These are phyloP conservation scores for Pantherophis vulpinus DNA, from an alignment of 2,797 vertebrate genomes.

Conservation along the genomic window DNA sequence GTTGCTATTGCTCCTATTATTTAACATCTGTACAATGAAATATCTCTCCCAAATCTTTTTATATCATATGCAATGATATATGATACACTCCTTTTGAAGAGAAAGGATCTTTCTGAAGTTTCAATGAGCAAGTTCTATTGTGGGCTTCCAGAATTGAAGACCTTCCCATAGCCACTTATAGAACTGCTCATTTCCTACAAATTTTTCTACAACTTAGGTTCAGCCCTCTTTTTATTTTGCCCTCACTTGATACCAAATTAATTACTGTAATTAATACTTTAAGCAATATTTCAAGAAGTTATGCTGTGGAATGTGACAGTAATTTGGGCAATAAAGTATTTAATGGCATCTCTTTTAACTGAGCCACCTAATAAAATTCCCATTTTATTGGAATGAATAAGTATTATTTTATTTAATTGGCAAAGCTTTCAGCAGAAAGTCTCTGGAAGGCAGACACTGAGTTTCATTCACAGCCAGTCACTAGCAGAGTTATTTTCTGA, in stretches of 20 bases:
- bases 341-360: not conserved
- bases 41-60: not conserved
- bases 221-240: not conserved
- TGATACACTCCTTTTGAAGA: not conserved
- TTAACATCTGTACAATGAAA: not conserved
- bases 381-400: constrained; percentile 8
- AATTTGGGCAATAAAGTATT: constrained; percentile 16
- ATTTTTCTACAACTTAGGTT: not conserved
- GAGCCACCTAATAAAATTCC: constrained; percentile 12
- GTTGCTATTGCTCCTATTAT: not conserved
- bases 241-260: constrained; percentile 32
- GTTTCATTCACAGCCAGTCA: constrained; percentile 1
- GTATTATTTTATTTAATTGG: not conserved
- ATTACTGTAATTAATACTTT: constrained; percentile 19
- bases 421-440: not conserved
- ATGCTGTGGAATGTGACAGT: not conserved
- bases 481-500: constrained; percentile 31
- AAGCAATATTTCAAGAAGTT: constrained; percentile 10
- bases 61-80: not conserved
- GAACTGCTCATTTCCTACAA: not conserved
- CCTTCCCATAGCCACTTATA: not conserved
- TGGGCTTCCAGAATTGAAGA: no score
- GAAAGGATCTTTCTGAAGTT: not conserved
- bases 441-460: not conserved
- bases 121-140: not conserved